Conservation (phyloP, 2,888 invertebrate genomes). For the Gasteruption jaculator region DNA sequence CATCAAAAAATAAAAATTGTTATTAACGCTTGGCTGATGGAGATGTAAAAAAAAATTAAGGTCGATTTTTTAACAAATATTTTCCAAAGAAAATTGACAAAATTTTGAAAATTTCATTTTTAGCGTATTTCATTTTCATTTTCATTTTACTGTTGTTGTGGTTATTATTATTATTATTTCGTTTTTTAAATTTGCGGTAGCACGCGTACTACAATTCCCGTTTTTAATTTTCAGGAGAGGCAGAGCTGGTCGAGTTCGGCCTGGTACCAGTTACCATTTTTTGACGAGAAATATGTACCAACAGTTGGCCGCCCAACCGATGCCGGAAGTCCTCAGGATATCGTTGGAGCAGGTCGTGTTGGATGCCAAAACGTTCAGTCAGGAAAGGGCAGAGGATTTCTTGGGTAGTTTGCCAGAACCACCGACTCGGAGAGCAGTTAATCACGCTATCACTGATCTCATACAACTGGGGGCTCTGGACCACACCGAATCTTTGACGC, state of each 20-base stretch:
- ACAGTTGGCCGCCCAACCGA: slow-evolving; percentile 54
- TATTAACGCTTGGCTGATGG: too few species aligned
- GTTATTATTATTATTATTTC: too few species aligned
- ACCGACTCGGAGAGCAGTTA: slow-evolving; percentile 54
- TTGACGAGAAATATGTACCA: slow-evolving; percentile 53
- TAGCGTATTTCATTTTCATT: neutral
- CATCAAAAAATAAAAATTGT: too few species aligned
- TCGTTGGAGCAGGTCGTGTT: slow-evolving; percentile 59
- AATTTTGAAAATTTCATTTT: slow-evolving; percentile 6
- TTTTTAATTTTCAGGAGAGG: slow-evolving; percentile 54
- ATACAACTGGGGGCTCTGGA: slow-evolving; percentile 59
- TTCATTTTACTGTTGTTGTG: neutral
- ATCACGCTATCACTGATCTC: slow-evolving; percentile 60
- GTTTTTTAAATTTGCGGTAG: neutral
- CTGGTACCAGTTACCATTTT: slow-evolving; percentile 60
- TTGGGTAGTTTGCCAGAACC: slow-evolving; percentile 62
- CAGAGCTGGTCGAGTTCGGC: slow-evolving; percentile 63
- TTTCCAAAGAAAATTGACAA: neutral
- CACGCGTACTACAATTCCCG: too few species aligned
- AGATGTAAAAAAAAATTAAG: too few species aligned
- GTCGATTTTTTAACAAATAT: neutral
- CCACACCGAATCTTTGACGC: slow-evolving; percentile 58
- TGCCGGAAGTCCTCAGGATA: slow-evolving; percentile 63
- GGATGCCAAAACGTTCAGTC: slow-evolving; percentile 61
- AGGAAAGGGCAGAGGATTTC: slow-evolving; percentile 58